Evolutionary conservation across 2,888 invertebrate species (phyloP).

Genomic region (Hololepta plana): DNA sequence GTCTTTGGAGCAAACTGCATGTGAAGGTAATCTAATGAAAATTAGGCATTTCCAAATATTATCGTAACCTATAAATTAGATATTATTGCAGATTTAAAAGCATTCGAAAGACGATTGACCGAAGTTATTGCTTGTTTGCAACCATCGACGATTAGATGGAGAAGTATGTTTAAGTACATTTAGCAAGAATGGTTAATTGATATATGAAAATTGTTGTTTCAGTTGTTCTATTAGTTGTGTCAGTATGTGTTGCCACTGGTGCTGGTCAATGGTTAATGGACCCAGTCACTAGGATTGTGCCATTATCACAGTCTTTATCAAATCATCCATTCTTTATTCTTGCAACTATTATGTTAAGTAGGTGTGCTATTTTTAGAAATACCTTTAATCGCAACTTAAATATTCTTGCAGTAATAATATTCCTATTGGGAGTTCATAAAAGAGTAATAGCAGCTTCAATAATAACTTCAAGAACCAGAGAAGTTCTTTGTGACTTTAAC

Average conservation of each 20-base stretch:
- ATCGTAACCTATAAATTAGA: conserved; percentile 22
- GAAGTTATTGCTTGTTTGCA: conserved; percentile 94
- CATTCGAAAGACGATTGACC: conserved; percentile 89
- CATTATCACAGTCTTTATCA: conserved; percentile 76
- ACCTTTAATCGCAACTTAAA: conserved; percentile 2
- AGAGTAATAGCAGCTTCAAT: conserved; percentile 93
- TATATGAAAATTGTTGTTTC: conserved; percentile 11
- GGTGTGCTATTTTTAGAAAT: conserved; percentile 15
- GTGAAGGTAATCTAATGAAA: conserved; percentile 52
- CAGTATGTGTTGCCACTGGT: conserved; percentile 80
- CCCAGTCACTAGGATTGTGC: conserved; percentile 80
- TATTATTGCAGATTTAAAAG: conserved; percentile 72
- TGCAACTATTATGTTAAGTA: conserved; percentile 67
- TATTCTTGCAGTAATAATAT: conserved; percentile 50
- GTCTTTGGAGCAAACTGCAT: conserved; percentile 78
- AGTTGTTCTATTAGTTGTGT: conserved; percentile 76
- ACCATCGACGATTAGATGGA: conserved; percentile 88
- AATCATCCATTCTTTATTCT: conserved; percentile 91
- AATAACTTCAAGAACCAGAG: conserved; percentile 78
- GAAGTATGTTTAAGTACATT: conserved; percentile 46
- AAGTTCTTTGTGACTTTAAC: conserved; percentile 85
- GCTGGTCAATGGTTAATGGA: conserved; percentile 95
- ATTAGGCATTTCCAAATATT: conserved; percentile 9
- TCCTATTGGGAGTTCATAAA: conserved; percentile 86
- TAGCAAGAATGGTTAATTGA: conserved; percentile 4